These are phyloP conservation scores for Yasuhikotakia modesta DNA, from an alignment of 2,797 vertebrate species.

Conservation along the genomic window DNA sequence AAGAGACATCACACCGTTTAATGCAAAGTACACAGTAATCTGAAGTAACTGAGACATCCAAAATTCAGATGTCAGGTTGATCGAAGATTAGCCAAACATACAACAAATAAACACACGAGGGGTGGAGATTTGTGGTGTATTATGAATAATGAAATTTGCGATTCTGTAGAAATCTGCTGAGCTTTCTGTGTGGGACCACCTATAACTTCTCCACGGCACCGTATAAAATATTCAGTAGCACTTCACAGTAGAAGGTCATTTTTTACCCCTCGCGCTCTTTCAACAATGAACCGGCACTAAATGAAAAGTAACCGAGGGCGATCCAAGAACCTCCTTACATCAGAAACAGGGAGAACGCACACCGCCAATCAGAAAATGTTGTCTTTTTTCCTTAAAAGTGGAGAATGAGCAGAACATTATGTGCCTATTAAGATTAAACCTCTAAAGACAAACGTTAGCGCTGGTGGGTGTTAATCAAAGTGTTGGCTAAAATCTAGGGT, in stretches of 20 bases:
- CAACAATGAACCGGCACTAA: constrained; percentile 36
- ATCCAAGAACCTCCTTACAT: constrained; percentile 18
- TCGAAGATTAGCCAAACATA: neutral
- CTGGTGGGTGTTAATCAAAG: constrained; percentile 25
- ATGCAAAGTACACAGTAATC: neutral
- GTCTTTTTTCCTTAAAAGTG: constrained; percentile 5
- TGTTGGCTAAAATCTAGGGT: constrained; percentile 11
- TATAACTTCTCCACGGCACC: constrained; percentile 64
- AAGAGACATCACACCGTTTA: neutral
- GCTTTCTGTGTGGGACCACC: constrained; percentile 31
- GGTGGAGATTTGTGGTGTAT: neutral
- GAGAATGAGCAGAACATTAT: neutral
- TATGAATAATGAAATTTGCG: constrained; percentile 2
- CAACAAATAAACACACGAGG: neutral
- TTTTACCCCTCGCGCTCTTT: constrained; percentile 66
- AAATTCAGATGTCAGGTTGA: neutral
- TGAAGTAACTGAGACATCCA: neutral
- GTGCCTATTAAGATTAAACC: constrained; percentile 17
- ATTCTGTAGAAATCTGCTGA: neutral
- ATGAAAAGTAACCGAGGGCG: constrained; percentile 40
- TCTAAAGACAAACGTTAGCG: constrained; percentile 15
- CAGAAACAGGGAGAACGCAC: constrained; percentile 23
- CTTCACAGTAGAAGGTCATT: constrained; percentile 65
- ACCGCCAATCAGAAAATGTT: neutral
- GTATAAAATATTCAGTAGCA: constrained; percentile 74